phyloP scores from a whole-genome alignment of 1,140 invertebrate genomes.

The Procambarus virginalis region DNA sequence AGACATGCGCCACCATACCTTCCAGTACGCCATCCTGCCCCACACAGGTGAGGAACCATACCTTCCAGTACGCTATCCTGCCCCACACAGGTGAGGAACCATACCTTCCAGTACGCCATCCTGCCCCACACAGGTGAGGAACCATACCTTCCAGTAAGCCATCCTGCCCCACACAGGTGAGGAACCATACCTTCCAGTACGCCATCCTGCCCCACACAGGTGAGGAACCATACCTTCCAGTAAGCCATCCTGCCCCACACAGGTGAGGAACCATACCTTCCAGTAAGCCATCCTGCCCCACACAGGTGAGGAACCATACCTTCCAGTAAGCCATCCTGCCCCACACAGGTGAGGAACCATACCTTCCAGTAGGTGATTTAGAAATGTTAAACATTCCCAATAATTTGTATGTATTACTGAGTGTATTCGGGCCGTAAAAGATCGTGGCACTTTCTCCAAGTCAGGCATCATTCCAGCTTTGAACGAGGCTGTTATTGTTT shows the following conservation, averaged over 20 bases:
- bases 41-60: slow-evolving; percentile 75
- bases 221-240: slow-evolving; percentile 75
- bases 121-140: slow-evolving; percentile 75
- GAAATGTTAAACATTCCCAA: too few species aligned
- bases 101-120: slow-evolving; percentile 77
- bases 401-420: too few species aligned
- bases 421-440: too few species aligned
- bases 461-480: too few species aligned
- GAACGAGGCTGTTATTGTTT: too few species aligned
- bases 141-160: too few species aligned
- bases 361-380: slow-evolving; percentile 73
- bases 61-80: too few species aligned
- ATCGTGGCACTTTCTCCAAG: too few species aligned
- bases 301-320: slow-evolving; percentile 74
- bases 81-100: slow-evolving; percentile 73
- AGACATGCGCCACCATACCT: slow-evolving; percentile 76
- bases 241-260: slow-evolving; percentile 77
- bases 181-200: slow-evolving; percentile 73
- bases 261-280: slow-evolving; percentile 75
- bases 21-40: slow-evolving; percentile 78
- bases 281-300: slow-evolving; percentile 78
- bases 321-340: slow-evolving; percentile 78
- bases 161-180: slow-evolving; percentile 77
- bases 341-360: slow-evolving; percentile 73
- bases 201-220: slow-evolving; percentile 77